Evolutionary conservation across 2,888 invertebrate species (phyloP).

Genomic region (Quadriops clusia): DNA sequence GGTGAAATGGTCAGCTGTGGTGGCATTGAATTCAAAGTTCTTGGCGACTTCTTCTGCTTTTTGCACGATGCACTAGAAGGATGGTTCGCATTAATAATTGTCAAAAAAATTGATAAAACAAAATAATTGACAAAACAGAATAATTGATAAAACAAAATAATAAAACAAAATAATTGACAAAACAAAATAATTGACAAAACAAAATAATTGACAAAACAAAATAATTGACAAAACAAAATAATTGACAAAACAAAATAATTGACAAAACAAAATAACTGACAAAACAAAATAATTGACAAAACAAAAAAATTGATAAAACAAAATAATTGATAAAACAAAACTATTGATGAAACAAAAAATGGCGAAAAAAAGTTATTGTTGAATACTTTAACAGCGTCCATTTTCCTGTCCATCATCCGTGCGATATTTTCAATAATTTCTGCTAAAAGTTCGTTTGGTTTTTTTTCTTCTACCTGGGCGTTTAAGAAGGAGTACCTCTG

Average conservation of each 20-base stretch:
- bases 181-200: background rate
- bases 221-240: background rate
- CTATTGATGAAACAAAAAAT: background rate
- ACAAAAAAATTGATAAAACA: background rate
- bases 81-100: constrained; percentile 4
- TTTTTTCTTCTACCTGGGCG: constrained; percentile 66
- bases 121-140: background rate
- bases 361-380: constrained; percentile 1
- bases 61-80: constrained; percentile 59
- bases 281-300: background rate
- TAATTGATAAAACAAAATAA: background rate
- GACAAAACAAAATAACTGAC: background rate
- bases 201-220: background rate
- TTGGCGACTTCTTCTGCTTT: constrained; percentile 60
- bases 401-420: constrained; percentile 75
- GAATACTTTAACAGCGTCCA: constrained; percentile 69
- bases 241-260: background rate
- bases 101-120: background rate
- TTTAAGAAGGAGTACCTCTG: constrained; percentile 71
- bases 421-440: constrained; percentile 73
- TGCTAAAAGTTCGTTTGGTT: constrained; percentile 64
- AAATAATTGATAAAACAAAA: background rate
- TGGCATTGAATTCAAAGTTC: constrained; percentile 43
- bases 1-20: constrained; percentile 33
- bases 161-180: background rate